phyloP scores from a whole-genome alignment of 2,888 invertebrate species.

The Amiota minor region DNA sequence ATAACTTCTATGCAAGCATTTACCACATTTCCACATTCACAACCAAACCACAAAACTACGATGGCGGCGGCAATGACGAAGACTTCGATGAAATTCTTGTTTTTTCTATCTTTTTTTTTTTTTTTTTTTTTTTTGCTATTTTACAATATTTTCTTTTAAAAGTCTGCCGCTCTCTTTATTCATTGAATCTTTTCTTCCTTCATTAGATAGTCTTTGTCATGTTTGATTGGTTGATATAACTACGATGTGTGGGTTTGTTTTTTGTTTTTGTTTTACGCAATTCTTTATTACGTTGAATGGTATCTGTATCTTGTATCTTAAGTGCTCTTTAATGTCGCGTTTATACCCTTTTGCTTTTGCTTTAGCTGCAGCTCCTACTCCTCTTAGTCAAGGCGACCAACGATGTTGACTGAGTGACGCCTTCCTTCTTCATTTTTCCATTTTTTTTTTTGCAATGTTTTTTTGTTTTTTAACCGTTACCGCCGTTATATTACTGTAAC shows the following conservation, averaged over 20 bases:
- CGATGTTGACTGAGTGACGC: too few relatives aligned
- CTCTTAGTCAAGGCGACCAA: too few relatives aligned
- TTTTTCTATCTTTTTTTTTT: neutral
- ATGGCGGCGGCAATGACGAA: neutral
- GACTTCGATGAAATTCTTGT: neutral
- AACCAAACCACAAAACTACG: neutral
- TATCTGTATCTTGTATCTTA: slow-evolving; percentile 9
- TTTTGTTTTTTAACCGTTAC: too few relatives aligned
- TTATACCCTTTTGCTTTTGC: neutral
- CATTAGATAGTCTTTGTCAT: too few relatives aligned
- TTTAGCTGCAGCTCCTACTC: too few relatives aligned
- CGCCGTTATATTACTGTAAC: too few relatives aligned
- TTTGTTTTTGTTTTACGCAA: slow-evolving; percentile 16
- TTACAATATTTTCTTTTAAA: too few relatives aligned
- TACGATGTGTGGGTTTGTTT: neutral
- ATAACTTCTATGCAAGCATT: neutral
- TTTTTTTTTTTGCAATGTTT: too few relatives aligned
- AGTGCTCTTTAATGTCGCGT: slow-evolving; percentile 23
- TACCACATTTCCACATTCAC: too few relatives aligned
- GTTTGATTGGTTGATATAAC: too few relatives aligned
- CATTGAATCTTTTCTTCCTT: neutral
- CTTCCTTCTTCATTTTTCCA: too few relatives aligned
- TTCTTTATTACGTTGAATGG: neutral
- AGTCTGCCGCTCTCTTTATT: neutral
- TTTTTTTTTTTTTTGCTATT: neutral